Evolutionary conservation across 2,888 invertebrate species (phyloP).

Genomic region (Cynaeus angustus): DNA sequence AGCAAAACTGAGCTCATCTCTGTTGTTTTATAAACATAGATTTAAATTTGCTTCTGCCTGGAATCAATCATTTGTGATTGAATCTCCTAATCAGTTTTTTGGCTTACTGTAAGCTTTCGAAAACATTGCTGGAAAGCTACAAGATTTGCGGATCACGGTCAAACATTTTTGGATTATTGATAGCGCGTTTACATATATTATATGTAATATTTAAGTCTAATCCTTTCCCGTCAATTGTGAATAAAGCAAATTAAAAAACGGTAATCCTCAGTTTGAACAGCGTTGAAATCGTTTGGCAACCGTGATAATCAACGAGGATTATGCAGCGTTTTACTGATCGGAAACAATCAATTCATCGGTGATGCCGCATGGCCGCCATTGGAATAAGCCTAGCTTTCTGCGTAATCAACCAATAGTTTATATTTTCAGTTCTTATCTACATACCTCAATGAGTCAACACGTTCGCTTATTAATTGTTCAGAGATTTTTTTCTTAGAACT

Average conservation of each 20-base stretch:
- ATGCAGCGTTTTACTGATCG: conserved; percentile 55
- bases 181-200: conserved; percentile 12
- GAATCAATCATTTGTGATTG: conserved; percentile 37
- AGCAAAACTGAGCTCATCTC: conserved; percentile 23
- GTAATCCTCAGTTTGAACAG: conserved; percentile 52
- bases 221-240: conserved; percentile 43
- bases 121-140: conserved; percentile 26
- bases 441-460: conserved; percentile 3
- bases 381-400: conserved; percentile 47
- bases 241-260: conserved; percentile 51
- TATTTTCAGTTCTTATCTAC: conserved; percentile 37
- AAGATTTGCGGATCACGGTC: background rate
- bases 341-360: conserved; percentile 57
- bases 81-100: conserved; percentile 34
- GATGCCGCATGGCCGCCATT: conserved; percentile 50
- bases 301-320: conserved; percentile 58
- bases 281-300: conserved; percentile 51
- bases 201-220: conserved; percentile 35
- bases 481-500: no score
- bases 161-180: background rate
- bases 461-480: background rate
- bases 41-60: conserved; percentile 23
- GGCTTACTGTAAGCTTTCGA: conserved; percentile 30
- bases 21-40: conserved; percentile 31
- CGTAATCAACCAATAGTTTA: conserved; percentile 49